Percentiles rank a stretch among this genome's conserved stretches.
Conservation (phyloP, 2,888 invertebrate species). For the Deilephila porcellus region DNA sequence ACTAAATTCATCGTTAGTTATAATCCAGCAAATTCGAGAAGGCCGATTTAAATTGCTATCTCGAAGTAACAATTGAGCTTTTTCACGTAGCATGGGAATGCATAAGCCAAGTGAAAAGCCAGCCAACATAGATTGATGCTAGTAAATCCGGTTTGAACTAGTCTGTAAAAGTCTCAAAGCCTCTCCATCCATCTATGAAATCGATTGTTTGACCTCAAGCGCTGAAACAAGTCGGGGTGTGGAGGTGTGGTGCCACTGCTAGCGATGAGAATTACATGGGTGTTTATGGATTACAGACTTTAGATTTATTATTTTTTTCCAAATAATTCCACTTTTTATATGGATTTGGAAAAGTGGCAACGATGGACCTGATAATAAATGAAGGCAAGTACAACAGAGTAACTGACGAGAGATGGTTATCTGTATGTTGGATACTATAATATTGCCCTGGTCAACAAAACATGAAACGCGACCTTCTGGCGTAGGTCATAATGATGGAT, state of each 20-base stretch:
- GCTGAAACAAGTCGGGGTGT: constrained; percentile 43
- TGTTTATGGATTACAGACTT: background rate
- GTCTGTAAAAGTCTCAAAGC: constrained; percentile 47
- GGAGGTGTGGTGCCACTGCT: constrained; percentile 35
- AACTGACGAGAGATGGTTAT: too few species aligned
- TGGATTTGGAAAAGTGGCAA: too few species aligned
- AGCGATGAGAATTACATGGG: constrained; percentile 29
- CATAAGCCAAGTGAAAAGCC: constrained; percentile 38
- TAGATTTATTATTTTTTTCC: background rate
- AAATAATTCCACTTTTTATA: too few species aligned
- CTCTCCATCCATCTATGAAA: constrained; percentile 42
- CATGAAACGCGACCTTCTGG: too few species aligned
- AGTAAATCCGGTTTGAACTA: constrained; percentile 46
- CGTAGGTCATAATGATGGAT: too few species aligned
- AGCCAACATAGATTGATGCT: constrained; percentile 44
- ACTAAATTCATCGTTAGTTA: background rate
- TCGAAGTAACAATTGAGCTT: background rate
- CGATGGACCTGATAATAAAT: too few species aligned
- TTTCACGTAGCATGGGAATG: background rate
- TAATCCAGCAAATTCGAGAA: background rate
- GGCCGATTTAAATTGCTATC: background rate
- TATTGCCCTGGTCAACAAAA: too few species aligned
- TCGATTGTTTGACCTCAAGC: constrained; percentile 57
- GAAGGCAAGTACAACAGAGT: too few species aligned
- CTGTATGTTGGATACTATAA: too few species aligned